Evolutionary conservation across 2,888 invertebrate genomes (phyloP).

Genomic region (Nephrocerus scutellatus): DNA sequence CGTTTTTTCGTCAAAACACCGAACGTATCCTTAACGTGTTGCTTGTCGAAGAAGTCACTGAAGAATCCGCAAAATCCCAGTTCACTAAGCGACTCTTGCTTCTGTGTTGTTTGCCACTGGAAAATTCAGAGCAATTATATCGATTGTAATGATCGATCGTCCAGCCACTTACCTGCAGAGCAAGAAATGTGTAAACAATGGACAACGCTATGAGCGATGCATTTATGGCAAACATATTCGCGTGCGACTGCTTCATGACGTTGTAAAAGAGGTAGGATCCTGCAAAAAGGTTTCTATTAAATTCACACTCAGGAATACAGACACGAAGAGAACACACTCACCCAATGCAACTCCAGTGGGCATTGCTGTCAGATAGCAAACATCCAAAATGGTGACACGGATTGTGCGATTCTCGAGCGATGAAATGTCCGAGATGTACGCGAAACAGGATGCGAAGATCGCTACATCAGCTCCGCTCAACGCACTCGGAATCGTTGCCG

Average conservation of each 20-base stretch:
- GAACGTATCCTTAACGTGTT: conserved; percentile 59
- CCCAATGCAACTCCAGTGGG: conserved; percentile 74
- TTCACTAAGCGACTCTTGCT: conserved; percentile 57
- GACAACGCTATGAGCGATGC: conserved; percentile 55
- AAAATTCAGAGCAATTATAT: conserved; percentile 6
- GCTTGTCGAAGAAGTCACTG: conserved; percentile 64
- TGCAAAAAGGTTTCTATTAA: conserved; percentile 40
- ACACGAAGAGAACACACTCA: conserved; percentile 40
- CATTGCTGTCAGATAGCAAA: conserved; percentile 74
- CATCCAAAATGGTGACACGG: conserved; percentile 74
- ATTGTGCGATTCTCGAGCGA: conserved; percentile 63
- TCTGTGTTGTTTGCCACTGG: conserved; percentile 60
- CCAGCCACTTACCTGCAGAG: conserved; percentile 48
- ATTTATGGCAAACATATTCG: conserved; percentile 68
- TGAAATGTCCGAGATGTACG: conserved; percentile 75
- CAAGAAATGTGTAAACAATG: conserved; percentile 58
- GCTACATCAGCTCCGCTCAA: conserved; percentile 72
- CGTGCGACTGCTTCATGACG: conserved; percentile 59
- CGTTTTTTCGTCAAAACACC: conserved; percentile 57
- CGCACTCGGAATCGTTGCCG: conserved; percentile 69
- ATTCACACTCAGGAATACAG: conserved; percentile 1
- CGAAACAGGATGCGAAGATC: conserved; percentile 70
- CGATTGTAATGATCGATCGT: background rate
- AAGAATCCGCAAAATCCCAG: conserved; percentile 55
- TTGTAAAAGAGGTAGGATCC: conserved; percentile 60